Conservation (phyloP, 2,888 invertebrate genomes). For the Volucella bombylans region DNA sequence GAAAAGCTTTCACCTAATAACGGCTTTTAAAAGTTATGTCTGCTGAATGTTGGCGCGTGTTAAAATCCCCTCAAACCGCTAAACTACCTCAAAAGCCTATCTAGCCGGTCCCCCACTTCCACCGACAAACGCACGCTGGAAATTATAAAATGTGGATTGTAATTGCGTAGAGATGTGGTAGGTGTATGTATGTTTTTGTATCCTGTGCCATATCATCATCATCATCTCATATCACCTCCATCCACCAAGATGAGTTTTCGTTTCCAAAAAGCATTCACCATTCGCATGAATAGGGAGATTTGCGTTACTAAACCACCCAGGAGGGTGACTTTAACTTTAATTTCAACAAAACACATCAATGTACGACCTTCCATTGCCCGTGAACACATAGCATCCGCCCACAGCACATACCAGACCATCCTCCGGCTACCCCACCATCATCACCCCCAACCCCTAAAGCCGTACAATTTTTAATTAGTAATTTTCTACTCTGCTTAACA, state of each 20-base stretch:
- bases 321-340: slow-evolving; percentile 9
- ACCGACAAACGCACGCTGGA: background rate
- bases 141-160: slow-evolving; percentile 42
- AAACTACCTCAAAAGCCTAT: background rate
- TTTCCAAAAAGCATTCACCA: slow-evolving; percentile 39
- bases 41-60: slow-evolving; percentile 35
- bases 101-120: background rate
- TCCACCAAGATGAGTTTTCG: background rate
- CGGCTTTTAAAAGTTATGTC: slow-evolving; percentile 48
- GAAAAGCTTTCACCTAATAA: slow-evolving; percentile 45
- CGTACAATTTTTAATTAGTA: slow-evolving; percentile 69
- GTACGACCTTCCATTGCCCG: slow-evolving; percentile 38
- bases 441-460: slow-evolving; percentile 4
- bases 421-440: too few species aligned
- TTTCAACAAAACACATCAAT: background rate
- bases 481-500: slow-evolving; percentile 70
- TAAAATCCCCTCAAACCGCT: background rate
- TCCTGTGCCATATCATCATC: too few species aligned
- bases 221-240: background rate
- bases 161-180: slow-evolving; percentile 49
- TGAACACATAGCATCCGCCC: background rate
- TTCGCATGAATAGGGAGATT: slow-evolving; percentile 39
- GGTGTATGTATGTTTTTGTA: background rate
- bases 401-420: background rate
- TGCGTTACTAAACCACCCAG: background rate